Conservation (phyloP, 2,888 invertebrate genomes). For the Ischnura elegans region DNA sequence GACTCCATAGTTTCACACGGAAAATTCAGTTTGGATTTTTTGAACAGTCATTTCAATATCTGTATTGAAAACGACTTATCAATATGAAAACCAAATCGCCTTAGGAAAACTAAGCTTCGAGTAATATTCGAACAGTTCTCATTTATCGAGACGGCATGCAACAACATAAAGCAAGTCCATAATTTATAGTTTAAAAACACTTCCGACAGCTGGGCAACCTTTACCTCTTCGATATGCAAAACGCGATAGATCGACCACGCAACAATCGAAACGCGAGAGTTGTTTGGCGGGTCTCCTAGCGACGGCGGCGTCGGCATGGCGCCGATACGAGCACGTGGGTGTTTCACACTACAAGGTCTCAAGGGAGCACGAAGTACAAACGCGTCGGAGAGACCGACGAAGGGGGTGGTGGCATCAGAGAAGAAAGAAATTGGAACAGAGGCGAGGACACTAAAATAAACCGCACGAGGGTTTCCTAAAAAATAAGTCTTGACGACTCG, state of each 20-base stretch:
- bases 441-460: slow-evolving; percentile 16
- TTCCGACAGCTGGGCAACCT: neutral
- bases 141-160: no score
- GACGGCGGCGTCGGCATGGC: neutral
- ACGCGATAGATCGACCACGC: neutral
- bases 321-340: neutral
- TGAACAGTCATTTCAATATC: no score
- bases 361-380: neutral
- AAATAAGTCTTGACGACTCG: neutral
- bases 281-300: no score
- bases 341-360: neutral
- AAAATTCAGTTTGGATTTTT: no score
- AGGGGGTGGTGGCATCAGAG: neutral
- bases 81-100: no score
- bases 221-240: neutral
- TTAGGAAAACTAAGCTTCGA: no score
- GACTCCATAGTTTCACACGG: no score
- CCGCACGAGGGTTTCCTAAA: slow-evolving; percentile 4
- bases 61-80: no score
- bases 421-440: slow-evolving; percentile 25
- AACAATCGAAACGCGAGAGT: neutral
- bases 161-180: no score
- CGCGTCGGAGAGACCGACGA: neutral
- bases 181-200: no score
- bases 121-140: no score